phyloP scores from a whole-genome alignment of 2,113 vertebrate genomes.

The Lagenorhynchus albirostris region DNA sequence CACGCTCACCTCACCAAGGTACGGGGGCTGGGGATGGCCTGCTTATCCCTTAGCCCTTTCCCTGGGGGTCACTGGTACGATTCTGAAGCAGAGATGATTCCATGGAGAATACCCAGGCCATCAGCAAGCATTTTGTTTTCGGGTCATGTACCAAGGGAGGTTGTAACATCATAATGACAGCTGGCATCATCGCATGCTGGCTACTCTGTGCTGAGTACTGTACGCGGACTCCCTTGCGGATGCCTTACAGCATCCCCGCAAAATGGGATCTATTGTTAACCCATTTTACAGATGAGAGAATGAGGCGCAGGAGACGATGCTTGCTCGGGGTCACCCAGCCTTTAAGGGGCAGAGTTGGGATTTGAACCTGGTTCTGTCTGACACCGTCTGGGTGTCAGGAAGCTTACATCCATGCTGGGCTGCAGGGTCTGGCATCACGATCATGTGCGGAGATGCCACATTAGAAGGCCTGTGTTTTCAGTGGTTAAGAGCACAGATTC shows the following conservation, averaged over 20 bases:
- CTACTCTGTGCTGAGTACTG: not conserved
- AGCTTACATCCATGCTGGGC: not conserved
- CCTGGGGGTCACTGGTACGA: not conserved
- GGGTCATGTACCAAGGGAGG: not conserved
- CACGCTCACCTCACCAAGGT: constrained; percentile 89
- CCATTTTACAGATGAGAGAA: not conserved
- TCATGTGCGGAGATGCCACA: fast-evolving
- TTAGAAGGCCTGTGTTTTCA: not conserved
- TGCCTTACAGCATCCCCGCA: not conserved
- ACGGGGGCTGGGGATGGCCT: constrained; percentile 17
- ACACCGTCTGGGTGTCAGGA: fast-evolving
- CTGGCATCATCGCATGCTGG: fast-evolving
- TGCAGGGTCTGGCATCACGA: fast-evolving
- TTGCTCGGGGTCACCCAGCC: not conserved
- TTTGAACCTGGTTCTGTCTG: not conserved
- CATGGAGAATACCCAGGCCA: fast-evolving
- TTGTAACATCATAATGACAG: fast-evolving
- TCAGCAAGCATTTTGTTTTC: not conserved
- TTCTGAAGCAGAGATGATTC: not conserved
- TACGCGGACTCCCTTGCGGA: fast-evolving
- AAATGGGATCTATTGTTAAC: not conserved
- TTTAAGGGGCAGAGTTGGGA: not conserved
- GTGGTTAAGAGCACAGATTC: not conserved
- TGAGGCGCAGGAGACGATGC: not conserved
- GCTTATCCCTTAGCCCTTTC: not conserved